These are phyloP conservation scores for Lucifuga dentata DNA, from an alignment of 2,113 vertebrate genomes.

Conservation along the genomic window DNA sequence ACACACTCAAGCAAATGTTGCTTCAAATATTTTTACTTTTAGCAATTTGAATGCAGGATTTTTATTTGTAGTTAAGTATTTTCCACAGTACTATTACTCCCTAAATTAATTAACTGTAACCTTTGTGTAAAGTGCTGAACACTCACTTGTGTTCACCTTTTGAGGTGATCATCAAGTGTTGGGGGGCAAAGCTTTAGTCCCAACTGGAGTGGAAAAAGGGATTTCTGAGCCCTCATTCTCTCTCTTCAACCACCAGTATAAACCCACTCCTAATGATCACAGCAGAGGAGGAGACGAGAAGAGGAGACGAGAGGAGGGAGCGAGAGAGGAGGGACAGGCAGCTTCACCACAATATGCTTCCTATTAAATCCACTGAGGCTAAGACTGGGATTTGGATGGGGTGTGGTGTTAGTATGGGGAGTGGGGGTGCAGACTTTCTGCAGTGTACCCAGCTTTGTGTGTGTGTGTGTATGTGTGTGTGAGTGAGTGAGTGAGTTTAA, in stretches of 20 bases:
- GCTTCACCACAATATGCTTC: slow-evolving; percentile 72
- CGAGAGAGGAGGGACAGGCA: slow-evolving; percentile 27
- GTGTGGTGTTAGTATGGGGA: slow-evolving; percentile 46
- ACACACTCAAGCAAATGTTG: no score
- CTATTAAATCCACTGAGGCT: slow-evolving; percentile 61
- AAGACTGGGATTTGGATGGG: slow-evolving; percentile 55
- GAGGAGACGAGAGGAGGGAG: slow-evolving; percentile 32
- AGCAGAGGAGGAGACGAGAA: slow-evolving; percentile 57
- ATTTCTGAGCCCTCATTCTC: slow-evolving; percentile 63
- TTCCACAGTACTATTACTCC: no score
- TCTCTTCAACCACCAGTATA: slow-evolving; percentile 53
- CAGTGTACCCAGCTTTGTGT: slow-evolving; percentile 46
- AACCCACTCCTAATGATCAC: slow-evolving; percentile 76
- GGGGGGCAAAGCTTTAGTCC: slow-evolving; percentile 45
- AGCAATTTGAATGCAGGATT: no score
- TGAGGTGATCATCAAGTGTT: slow-evolving; percentile 36
- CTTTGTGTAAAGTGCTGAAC: no score
- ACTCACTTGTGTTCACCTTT: neutral
- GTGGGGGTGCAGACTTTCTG: slow-evolving; percentile 43
- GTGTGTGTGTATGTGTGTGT: neutral
- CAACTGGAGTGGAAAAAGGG: slow-evolving; percentile 69
- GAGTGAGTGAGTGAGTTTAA: no score
- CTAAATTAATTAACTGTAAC: no score
- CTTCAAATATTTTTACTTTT: no score
- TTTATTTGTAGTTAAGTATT: no score